Base-by-base conservation (phyloP, 1,140 invertebrate species). In the Bacillus rossius region DNA sequence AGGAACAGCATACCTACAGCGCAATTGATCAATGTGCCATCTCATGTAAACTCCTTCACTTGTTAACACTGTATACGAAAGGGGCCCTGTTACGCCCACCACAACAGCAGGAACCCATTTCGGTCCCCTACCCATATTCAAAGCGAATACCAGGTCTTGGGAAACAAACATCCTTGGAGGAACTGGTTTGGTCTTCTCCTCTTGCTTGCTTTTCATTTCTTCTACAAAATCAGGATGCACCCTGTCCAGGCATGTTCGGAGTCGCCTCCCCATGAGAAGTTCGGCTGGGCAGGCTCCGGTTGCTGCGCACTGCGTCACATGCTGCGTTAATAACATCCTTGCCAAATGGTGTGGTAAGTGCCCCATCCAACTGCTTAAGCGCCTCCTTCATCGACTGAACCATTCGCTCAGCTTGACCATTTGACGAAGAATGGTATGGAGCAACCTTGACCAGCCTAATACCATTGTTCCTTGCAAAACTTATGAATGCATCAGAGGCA, bases 381-480 rank as follows among this genome's bases (percentile, higher is more conserved):
- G 3, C 59, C 61, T 51, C 16, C 23, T 51, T 51, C 8, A 51
- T 16, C 7, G 26, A 16, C n/a, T 69, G 64, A 13, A 67, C 67
- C 0, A 55, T 40, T 42, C 63, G 34, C 58, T 72, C 70, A 10
- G 64, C 64, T 57, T 66, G 67, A 0, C 71, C 69, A 61, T 72
- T 71, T 8, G 64, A 56, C 7, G 59, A 43, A 17, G 70, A 70
- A 43, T 70, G 60, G 49, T 70, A 71, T 0, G 69, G 67, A 10
- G 68, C 64, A 19, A 64, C 61, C 54, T 57, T 64, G 14, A 67
- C 38, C 8, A 64, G 64, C 45, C 57, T 58, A 25, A 62, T 62
- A n/a, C 51, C 52, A 17, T 61, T 61, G n/a, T 38, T 48, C 55
- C 38, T 54, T 19, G 22, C 48, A 60, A 62, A 62, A 19, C 38